Evolutionary conservation across 1,140 invertebrate species (phyloP).

Genomic region (Drosophila arizonae): DNA sequence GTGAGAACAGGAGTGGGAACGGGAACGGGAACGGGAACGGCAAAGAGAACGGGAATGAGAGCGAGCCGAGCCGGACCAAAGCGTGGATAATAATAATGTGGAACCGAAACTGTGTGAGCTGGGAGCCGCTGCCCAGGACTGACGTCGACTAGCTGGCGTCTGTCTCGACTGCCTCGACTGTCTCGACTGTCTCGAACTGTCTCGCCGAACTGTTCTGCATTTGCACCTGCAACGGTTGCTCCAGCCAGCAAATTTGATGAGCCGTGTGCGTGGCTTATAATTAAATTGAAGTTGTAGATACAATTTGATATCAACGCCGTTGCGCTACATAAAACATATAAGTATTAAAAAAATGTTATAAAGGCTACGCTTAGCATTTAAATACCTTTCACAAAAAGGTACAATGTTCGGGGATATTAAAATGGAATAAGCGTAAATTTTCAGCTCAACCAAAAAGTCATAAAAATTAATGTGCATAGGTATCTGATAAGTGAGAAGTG

Average conservation of each 20-base stretch:
- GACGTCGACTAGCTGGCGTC: slow-evolving; percentile 35
- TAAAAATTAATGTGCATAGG: neutral
- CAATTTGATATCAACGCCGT: slow-evolving; percentile 66
- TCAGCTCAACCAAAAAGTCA: neutral
- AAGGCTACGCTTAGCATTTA: slow-evolving; percentile 45
- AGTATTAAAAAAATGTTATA: slow-evolving; percentile 50
- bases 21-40: slow-evolving; percentile 1
- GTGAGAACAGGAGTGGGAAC: slow-evolving; percentile 16
- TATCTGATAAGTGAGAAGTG: no score
- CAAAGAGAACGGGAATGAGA: neutral
- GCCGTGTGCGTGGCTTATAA: slow-evolving; percentile 71
- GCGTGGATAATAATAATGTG: slow-evolving; percentile 81
- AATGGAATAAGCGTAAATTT: neutral
- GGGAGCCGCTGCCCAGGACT: slow-evolving; percentile 43
- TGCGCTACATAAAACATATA: slow-evolving; percentile 71
- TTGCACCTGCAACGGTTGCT: slow-evolving; percentile 67
- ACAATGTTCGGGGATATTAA: slow-evolving; percentile 4
- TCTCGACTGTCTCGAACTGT: slow-evolving; percentile 28
- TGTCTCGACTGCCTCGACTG: slow-evolving; percentile 22
- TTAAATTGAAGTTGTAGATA: slow-evolving; percentile 80
- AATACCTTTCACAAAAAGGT: slow-evolving; percentile 28
- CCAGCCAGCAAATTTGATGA: slow-evolving; percentile 61
- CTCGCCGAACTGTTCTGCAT: slow-evolving; percentile 47
- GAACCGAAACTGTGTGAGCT: slow-evolving; percentile 77
- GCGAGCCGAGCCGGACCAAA: slow-evolving; percentile 21